phyloP scores from a whole-genome alignment of 1,140 invertebrate species.

The Mamestra configurata region DNA sequence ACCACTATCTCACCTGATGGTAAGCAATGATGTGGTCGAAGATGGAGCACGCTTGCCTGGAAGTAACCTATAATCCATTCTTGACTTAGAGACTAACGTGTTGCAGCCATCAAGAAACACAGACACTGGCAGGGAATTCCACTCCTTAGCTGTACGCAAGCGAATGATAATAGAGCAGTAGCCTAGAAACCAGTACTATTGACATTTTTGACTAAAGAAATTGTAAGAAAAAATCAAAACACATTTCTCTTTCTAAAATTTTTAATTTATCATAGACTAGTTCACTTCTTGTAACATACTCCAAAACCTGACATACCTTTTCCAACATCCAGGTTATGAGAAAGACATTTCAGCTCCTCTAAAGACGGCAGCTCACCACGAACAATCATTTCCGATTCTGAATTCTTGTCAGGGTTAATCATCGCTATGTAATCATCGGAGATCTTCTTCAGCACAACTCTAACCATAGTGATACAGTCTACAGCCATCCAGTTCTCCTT shows the following conservation, averaged over 20 bases:
- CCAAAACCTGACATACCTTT: not conserved
- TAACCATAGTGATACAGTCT: not conserved
- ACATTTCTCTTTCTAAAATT: not conserved
- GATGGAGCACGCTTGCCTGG: too few species aligned
- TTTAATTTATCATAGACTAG: not conserved
- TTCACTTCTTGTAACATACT: not conserved
- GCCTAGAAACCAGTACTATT: too few species aligned
- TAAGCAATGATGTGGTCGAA: too few species aligned
- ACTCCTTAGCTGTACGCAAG: too few species aligned
- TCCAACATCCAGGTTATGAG: not conserved
- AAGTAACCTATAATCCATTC: too few species aligned
- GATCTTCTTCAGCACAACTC: not conserved
- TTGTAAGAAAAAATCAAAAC: not conserved
- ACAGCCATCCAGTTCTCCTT: constrained; percentile 6
- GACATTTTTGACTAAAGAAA: too few species aligned
- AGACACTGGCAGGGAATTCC: too few species aligned
- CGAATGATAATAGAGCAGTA: too few species aligned
- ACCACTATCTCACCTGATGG: too few species aligned
- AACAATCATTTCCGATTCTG: not conserved
- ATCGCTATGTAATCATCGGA: not conserved
- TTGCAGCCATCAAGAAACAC: too few species aligned
- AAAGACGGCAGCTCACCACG: not conserved
- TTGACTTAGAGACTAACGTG: too few species aligned
- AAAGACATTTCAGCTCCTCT: not conserved
- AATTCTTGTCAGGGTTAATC: not conserved